Evolutionary conservation across 2,888 invertebrate genomes (phyloP).

Genomic region (Eupithecia tripunctaria): DNA sequence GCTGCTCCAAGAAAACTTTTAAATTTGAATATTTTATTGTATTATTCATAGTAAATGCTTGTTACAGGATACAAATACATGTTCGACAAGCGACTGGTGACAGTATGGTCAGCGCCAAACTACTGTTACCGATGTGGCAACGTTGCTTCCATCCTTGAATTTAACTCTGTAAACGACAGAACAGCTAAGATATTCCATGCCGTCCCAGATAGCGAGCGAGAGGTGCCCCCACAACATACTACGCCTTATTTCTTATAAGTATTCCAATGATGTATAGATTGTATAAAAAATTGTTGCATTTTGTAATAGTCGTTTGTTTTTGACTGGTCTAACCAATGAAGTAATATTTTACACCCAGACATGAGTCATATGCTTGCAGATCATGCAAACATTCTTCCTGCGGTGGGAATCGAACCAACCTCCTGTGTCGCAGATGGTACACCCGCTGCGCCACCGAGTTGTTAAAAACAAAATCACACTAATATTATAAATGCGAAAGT

Average conservation of each 20-base stretch:
- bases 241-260: slow-evolving; percentile 98
- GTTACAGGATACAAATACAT: slow-evolving; percentile 96
- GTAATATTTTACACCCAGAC: background rate
- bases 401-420: background rate
- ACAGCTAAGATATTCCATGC: slow-evolving; percentile 96
- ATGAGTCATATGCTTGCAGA: background rate
- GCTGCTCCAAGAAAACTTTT: too few species aligned
- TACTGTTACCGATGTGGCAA: slow-evolving; percentile 99
- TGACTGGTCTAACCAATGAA: background rate
- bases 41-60: slow-evolving; percentile 1
- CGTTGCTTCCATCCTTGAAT: slow-evolving; percentile 97
- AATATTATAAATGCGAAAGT: too few species aligned
- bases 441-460: background rate
- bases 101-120: slow-evolving; percentile 99
- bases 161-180: slow-evolving; percentile 90
- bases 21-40: background rate
- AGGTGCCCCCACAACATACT: slow-evolving; percentile 95
- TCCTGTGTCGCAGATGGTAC: background rate
- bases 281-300: slow-evolving; percentile 72
- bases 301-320: slow-evolving; percentile 28
- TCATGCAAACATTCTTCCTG: too few species aligned
- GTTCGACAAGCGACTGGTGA: slow-evolving; percentile 98
- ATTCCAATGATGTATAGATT: slow-evolving; percentile 59
- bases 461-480: too few species aligned
- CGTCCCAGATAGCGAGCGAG: slow-evolving; percentile 96